A percentile compares a stretch with the other conserved stretches of the same genome.
These are phyloP conservation scores for Malachius bipustulatus DNA, from an alignment of 2,888 invertebrate genomes.

Conservation along the genomic window DNA sequence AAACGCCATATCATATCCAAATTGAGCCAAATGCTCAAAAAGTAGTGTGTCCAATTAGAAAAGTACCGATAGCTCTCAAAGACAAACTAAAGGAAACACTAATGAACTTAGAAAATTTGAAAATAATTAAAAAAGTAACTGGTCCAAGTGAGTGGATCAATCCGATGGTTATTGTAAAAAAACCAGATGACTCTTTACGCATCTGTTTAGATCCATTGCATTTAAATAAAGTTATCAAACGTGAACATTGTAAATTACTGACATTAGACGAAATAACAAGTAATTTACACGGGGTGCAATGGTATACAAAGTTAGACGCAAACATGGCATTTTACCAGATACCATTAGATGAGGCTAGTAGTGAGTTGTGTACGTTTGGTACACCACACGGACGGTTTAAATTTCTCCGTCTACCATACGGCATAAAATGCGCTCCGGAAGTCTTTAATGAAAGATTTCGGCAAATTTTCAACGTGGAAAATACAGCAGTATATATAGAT, in stretches of 20 bases:
- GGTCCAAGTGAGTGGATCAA: conserved; percentile 7
- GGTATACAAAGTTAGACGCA: conserved; percentile 23
- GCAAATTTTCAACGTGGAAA: no score
- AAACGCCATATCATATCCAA: no score
- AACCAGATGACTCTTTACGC: conserved; percentile 4
- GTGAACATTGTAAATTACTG: no score
- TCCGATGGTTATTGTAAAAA: conserved; percentile 5
- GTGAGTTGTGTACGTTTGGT: conserved; percentile 22
- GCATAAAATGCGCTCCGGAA: no score
- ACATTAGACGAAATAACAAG: conserved; percentile 22
- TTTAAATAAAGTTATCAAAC: no score
- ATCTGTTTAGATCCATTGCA: no score
- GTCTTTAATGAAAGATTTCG: no score
- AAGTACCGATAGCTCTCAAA: conserved; percentile 6
- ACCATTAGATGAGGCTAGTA: conserved; percentile 19
- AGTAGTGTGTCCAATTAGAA: conserved; percentile 4
- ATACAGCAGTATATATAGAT: conserved; percentile 16
- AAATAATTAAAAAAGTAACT: conserved; percentile 8
- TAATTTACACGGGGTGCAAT: conserved; percentile 20
- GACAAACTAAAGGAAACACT: conserved; percentile 6
- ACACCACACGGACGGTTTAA: conserved; percentile 25
- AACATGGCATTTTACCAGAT: no score
- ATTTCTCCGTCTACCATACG: conserved; percentile 22
- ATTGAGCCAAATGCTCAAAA: conserved; percentile 6
- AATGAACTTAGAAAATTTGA: conserved; percentile 5